Conservation (phyloP, 35 echinoderm and acorn worm genomes). For the Apostichopus californicus region DNA sequence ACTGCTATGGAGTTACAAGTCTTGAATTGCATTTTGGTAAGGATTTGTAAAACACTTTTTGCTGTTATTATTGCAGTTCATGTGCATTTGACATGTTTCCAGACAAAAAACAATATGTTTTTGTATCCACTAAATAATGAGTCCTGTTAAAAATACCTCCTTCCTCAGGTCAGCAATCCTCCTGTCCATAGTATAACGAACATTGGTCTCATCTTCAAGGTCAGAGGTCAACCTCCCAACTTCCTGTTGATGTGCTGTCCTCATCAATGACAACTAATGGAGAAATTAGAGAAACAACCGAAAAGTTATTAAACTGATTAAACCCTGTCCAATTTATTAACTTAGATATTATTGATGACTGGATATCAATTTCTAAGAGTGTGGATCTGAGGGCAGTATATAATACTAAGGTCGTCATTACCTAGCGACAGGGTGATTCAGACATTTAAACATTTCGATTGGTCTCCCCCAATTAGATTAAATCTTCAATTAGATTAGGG, state of each 20-base stretch:
- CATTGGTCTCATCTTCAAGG: slow-evolving; percentile 84
- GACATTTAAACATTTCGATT: background rate
- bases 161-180: slow-evolving; percentile 83
- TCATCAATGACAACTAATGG: slow-evolving; percentile 74
- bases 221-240: slow-evolving; percentile 82
- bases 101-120: no score
- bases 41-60: no score
- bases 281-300: background rate
- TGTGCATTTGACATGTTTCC: no score
- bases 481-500: background rate
- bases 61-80: no score
- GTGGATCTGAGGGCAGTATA: no score
- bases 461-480: background rate
- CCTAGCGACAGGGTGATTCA: slow-evolving; percentile 1
- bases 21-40: no score
- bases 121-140: no score
- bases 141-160: slow-evolving; percentile 62
- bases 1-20: no score
- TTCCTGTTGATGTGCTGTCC: slow-evolving; percentile 79
- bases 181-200: slow-evolving; percentile 82
- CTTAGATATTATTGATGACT: no score
- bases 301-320: background rate
- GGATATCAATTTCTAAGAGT: no score
- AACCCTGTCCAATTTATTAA: no score
- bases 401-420: background rate